phyloP scores from a whole-genome alignment of 2,888 invertebrate species.

The Cecidostiba fungosa region DNA sequence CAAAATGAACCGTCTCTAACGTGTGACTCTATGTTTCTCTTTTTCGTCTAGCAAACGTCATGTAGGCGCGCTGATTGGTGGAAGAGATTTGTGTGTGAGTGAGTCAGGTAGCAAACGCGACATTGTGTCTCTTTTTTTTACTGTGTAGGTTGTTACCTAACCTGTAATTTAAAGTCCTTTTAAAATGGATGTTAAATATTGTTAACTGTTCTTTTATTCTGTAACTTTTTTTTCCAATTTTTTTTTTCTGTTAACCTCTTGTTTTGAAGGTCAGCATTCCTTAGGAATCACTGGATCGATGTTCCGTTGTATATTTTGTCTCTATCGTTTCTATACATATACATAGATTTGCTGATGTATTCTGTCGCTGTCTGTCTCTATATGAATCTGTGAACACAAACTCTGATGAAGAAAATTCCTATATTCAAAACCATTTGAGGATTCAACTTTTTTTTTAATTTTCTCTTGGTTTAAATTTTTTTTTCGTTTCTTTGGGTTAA shows the following conservation, averaged over 20 bases:
- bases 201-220: slow-evolving; percentile 62
- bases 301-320: slow-evolving; percentile 59
- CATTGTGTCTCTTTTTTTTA: slow-evolving; percentile 66
- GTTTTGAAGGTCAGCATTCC: slow-evolving; percentile 65
- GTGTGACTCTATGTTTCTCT: slow-evolving; percentile 77
- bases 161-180: slow-evolving; percentile 57
- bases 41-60: slow-evolving; percentile 79
- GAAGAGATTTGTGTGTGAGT: slow-evolving; percentile 80
- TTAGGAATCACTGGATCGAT: slow-evolving; percentile 68
- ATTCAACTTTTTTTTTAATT: neutral
- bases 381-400: slow-evolving; percentile 52
- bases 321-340: slow-evolving; percentile 60
- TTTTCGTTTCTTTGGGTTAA: neutral
- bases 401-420: slow-evolving; percentile 57
- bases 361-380: slow-evolving; percentile 59
- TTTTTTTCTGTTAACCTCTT: slow-evolving; percentile 50
- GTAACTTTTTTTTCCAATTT: slow-evolving; percentile 61
- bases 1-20: slow-evolving; percentile 68
- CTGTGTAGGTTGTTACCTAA: slow-evolving; percentile 68
- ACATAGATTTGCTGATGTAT: slow-evolving; percentile 62
- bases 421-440: slow-evolving; percentile 27
- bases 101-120: slow-evolving; percentile 78
- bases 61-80: slow-evolving; percentile 79
- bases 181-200: slow-evolving; percentile 59
- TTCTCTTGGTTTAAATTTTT: neutral